Conservation (phyloP, 2,888 invertebrate species). For the Hofmannophila pseudospretella region DNA sequence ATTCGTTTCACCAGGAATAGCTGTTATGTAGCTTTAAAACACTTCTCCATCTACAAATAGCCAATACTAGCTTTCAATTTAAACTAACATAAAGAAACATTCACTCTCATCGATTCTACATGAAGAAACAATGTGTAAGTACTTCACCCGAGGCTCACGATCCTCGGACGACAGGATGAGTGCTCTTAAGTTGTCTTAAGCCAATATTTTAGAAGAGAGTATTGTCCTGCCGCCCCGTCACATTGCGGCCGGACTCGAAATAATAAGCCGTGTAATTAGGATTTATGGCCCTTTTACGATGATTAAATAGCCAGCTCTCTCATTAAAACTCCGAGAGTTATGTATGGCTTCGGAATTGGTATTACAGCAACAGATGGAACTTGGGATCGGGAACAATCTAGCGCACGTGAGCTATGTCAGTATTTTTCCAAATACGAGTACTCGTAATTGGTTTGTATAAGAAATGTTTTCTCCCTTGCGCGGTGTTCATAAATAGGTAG, state of each 20-base stretch:
- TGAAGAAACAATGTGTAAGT: too few species aligned
- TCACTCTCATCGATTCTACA: too few species aligned
- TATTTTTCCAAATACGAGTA: constrained; percentile 1
- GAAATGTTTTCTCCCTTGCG: constrained; percentile 1
- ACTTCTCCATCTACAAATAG: too few species aligned
- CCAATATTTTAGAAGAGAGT: constrained; percentile 42
- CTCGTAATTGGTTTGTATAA: constrained; percentile 14
- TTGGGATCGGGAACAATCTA: constrained; percentile 23
- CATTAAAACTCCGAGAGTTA: constrained; percentile 46
- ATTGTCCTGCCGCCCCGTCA: constrained; percentile 56
- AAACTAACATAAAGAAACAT: too few species aligned
- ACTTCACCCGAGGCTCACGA: too few species aligned
- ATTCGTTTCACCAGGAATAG: too few species aligned
- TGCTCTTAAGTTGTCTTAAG: constrained; percentile 15
- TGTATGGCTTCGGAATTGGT: constrained; percentile 37
- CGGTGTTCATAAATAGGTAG: too few species aligned
- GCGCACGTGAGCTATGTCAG: constrained; percentile 15
- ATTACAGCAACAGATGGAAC: constrained; percentile 45
- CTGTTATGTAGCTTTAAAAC: too few species aligned
- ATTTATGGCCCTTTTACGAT: constrained; percentile 65
- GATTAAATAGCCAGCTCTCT: constrained; percentile 52
- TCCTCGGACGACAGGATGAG: constrained; percentile 11
- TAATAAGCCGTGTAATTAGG: constrained; percentile 70
- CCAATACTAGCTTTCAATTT: too few species aligned
- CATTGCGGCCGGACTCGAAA: constrained; percentile 53